phyloP scores from a whole-genome alignment of 2,113 vertebrate species.

The Lagopus muta region DNA sequence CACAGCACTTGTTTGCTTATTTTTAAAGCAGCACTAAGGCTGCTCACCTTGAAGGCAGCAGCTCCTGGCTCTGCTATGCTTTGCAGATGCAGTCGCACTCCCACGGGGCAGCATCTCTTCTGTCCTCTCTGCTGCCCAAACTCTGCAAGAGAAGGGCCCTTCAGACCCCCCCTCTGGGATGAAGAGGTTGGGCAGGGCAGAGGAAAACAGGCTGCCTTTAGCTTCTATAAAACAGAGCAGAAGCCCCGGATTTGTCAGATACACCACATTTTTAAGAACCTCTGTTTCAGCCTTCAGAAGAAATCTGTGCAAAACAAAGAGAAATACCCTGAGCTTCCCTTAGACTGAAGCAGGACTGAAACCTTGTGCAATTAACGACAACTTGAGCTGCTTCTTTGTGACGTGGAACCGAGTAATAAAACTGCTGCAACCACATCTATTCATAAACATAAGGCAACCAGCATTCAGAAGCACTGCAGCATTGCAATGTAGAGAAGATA shows the following conservation, averaged over 20 bases:
- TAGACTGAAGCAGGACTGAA: background rate
- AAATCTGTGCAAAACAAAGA: background rate
- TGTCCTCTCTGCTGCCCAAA: background rate
- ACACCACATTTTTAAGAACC: rapidly evolving
- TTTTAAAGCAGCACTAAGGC: background rate
- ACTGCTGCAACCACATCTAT: background rate
- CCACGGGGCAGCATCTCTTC: background rate
- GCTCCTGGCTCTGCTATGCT: background rate
- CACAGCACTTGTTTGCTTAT: background rate
- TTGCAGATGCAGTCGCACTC: background rate
- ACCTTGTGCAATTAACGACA: background rate
- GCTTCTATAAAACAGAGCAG: rapidly evolving
- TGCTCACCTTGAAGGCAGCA: background rate
- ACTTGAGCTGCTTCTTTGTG: background rate
- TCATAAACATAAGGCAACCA: background rate
- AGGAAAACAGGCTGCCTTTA: background rate
- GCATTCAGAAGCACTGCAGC: rapidly evolving
- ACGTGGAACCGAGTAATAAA: background rate
- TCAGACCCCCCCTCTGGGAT: rapidly evolving
- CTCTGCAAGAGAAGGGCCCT: background rate
- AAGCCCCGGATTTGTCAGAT: background rate
- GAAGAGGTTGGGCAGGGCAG: background rate
- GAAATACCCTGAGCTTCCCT: background rate
- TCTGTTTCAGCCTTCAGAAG: background rate
- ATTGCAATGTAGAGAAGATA: rapidly evolving